A percentile compares a stretch with the other conserved stretches of the same genome.
Evolutionary conservation across 2,888 invertebrate species (phyloP).

Genomic region (Carcina quercana): DNA sequence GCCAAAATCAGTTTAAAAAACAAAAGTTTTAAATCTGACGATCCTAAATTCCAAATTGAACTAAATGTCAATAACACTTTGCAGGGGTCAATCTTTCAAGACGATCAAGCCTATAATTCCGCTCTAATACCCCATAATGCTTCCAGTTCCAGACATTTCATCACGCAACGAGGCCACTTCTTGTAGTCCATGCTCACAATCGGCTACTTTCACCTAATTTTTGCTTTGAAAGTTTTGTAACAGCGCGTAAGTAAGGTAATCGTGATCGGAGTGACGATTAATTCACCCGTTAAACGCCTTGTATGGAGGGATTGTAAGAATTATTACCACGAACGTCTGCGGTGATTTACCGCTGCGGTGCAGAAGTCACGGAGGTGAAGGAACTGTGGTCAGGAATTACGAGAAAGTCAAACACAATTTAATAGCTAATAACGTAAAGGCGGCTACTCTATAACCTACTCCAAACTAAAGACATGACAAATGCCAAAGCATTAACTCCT

Average conservation of each 20-base stretch:
- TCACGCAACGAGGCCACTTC: slow-evolving; percentile 13
- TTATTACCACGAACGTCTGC: slow-evolving; percentile 17
- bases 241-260: slow-evolving; percentile 43
- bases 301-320: slow-evolving; percentile 29
- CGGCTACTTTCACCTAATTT: slow-evolving; percentile 43
- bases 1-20: too few relatives aligned
- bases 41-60: too few relatives aligned
- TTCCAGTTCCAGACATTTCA: slow-evolving; percentile 9
- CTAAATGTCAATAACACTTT: too few relatives aligned
- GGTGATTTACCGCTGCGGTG: slow-evolving; percentile 5
- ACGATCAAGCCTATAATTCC: too few relatives aligned
- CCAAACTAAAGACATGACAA: too few relatives aligned
- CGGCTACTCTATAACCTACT: too few relatives aligned
- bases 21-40: too few relatives aligned
- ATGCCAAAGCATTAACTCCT: too few relatives aligned
- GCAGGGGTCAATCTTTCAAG: too few relatives aligned
- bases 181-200: slow-evolving; percentile 6
- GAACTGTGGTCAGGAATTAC: slow-evolving; percentile 5
- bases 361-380: slow-evolving; percentile 7
- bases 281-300: slow-evolving; percentile 27
- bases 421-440: too few relatives aligned
- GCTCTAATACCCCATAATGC: slow-evolving; percentile 9
- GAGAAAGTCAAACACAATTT: slow-evolving; percentile 8
- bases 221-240: slow-evolving; percentile 40
- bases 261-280: slow-evolving; percentile 44